phyloP scores from a whole-genome alignment of 2,113 vertebrate species.

The Ictidomys tridecemlineatus region DNA sequence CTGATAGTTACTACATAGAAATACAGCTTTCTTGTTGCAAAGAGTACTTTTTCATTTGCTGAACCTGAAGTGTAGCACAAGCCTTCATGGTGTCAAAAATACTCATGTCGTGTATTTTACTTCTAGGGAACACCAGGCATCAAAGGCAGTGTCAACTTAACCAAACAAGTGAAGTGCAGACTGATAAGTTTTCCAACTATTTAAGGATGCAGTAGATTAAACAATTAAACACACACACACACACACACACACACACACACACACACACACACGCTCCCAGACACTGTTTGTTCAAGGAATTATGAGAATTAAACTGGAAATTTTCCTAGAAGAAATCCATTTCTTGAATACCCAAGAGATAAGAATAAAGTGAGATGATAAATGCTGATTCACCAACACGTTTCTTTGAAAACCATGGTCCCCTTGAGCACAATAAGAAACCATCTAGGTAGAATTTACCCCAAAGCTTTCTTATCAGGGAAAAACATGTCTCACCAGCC shows the following conservation, averaged over 20 bases:
- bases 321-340: conserved; percentile 56
- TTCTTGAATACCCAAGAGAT: conserved; percentile 61
- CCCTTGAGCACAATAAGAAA: conserved; percentile 22
- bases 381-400: conserved; percentile 34
- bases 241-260: no score
- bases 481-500: conserved; percentile 17
- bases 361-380: conserved; percentile 47
- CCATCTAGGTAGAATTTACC: conserved; percentile 33
- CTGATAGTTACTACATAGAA: neutral
- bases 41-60: neutral
- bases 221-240: neutral
- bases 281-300: neutral
- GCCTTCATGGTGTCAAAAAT: neutral
- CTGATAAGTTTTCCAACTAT: neutral
- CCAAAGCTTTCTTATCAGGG: neutral
- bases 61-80: neutral
- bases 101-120: neutral
- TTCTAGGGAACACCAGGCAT: neutral
- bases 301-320: neutral
- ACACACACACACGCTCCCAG: neutral
- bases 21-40: neutral
- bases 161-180: neutral
- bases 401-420: neutral
- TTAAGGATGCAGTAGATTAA: neutral
- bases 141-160: neutral